Conservation (phyloP, 2,888 invertebrate species). For the Lacanobia oleracea region DNA sequence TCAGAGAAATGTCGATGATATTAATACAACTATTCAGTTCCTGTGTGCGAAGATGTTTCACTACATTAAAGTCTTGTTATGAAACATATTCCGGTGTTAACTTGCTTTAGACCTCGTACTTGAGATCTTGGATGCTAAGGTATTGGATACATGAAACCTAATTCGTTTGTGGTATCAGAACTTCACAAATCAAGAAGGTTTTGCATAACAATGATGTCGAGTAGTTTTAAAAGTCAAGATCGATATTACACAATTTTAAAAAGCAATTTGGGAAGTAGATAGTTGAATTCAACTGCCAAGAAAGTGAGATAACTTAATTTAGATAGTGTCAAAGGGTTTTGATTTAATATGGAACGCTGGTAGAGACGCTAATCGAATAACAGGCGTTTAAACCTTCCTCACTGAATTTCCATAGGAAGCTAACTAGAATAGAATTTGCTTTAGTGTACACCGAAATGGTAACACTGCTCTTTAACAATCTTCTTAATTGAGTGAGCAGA, state of each 20-base stretch:
- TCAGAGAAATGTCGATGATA: constrained; percentile 1
- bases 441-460: too few relatives aligned
- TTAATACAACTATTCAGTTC: constrained; percentile 4
- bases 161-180: not conserved
- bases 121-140: not conserved
- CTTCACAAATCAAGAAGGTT: not conserved
- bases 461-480: not conserved
- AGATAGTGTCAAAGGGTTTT: constrained; percentile 15
- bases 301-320: not conserved
- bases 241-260: not conserved
- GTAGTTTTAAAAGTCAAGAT: not conserved
- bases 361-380: not conserved
- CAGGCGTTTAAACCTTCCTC: too few relatives aligned
- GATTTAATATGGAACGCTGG: constrained; percentile 3
- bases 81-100: not conserved
- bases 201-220: not conserved
- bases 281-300: not conserved
- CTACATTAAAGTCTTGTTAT: constrained; percentile 3
- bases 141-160: not conserved
- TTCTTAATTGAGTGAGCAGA: not conserved
- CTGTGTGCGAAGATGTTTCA: not conserved
- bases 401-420: too few relatives aligned
- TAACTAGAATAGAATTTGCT: too few relatives aligned
- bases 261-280: not conserved
- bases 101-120: not conserved